phyloP scores from a whole-genome alignment of 2,888 invertebrate genomes.

The Hyposoter didymator region DNA sequence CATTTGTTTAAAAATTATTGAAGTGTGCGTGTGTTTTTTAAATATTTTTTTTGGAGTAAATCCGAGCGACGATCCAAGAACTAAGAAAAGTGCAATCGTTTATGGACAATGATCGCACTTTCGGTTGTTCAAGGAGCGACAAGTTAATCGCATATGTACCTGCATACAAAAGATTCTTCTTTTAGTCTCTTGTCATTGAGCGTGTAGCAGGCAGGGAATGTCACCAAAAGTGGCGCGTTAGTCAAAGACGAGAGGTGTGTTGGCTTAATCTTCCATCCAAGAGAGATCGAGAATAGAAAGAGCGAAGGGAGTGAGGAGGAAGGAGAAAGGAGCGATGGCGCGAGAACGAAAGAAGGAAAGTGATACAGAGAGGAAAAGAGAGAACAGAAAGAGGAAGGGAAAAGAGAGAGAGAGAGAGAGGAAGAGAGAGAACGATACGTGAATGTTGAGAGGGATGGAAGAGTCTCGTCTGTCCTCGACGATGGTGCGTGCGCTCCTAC shows the following conservation, averaged over 20 bases:
- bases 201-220: constrained; percentile 63
- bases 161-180: constrained; percentile 31
- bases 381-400: background rate
- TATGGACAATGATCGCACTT: constrained; percentile 43
- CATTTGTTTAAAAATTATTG: background rate
- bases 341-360: background rate
- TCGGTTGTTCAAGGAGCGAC: constrained; percentile 36
- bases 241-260: constrained; percentile 68
- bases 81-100: constrained; percentile 18
- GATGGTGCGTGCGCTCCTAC: constrained; percentile 62
- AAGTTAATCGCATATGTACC: constrained; percentile 53
- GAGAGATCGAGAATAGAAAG: constrained; percentile 12
- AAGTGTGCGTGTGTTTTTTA: background rate
- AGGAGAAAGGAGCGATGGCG: constrained; percentile 13
- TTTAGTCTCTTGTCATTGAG: constrained; percentile 53
- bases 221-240: constrained; percentile 69
- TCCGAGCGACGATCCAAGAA: background rate
- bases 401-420: constrained; percentile 1
- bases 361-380: background rate
- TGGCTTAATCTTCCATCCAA: constrained; percentile 54
- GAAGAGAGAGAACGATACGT: background rate
- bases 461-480: constrained; percentile 60
- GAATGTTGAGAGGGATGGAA: constrained; percentile 35
- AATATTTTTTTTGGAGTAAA: background rate
- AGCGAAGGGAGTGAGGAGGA: background rate